A percentile compares a stretch with the other conserved stretches of the same genome.
Conservation (phyloP, 1,140 invertebrate species). For the Pachypeltis micranthus region DNA sequence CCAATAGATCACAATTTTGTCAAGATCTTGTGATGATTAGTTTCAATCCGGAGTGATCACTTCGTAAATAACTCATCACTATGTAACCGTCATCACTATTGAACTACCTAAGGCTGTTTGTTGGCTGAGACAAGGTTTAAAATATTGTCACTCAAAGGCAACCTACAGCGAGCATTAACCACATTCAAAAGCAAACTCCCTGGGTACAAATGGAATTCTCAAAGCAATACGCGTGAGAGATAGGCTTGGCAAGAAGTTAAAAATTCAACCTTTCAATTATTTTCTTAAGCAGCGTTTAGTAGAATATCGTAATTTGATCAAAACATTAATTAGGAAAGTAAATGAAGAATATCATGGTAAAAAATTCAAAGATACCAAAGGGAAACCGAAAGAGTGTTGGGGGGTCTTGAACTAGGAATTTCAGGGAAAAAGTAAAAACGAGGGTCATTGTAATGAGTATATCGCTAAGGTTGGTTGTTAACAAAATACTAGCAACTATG, state of each 20-base stretch:
- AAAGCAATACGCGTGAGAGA: too few species aligned
- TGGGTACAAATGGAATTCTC: too few species aligned
- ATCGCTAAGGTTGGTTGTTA: not conserved
- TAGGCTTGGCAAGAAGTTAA: too few species aligned
- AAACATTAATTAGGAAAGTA: too few species aligned
- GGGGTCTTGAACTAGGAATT: not conserved
- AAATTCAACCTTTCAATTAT: not conserved
- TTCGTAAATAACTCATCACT: not conserved
- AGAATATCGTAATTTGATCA: not conserved
- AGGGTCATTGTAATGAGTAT: not conserved
- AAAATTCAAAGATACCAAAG: too few species aligned
- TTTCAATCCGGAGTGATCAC: not conserved
- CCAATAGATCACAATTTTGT: not conserved
- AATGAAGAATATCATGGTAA: too few species aligned
- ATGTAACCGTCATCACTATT: not conserved
- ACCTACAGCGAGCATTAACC: not conserved
- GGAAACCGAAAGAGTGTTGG: not conserved
- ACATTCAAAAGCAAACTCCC: not conserved
- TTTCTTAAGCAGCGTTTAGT: not conserved
- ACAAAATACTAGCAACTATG: not conserved
- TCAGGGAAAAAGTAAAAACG: not conserved
- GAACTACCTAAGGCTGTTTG: not conserved
- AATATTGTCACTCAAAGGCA: not conserved
- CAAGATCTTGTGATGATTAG: not conserved
- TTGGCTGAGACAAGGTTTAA: not conserved